Percentiles rank a stretch among this genome's conserved stretches.
phyloP scores from a whole-genome alignment of 2,888 invertebrate genomes.

The Amiota communis region DNA sequence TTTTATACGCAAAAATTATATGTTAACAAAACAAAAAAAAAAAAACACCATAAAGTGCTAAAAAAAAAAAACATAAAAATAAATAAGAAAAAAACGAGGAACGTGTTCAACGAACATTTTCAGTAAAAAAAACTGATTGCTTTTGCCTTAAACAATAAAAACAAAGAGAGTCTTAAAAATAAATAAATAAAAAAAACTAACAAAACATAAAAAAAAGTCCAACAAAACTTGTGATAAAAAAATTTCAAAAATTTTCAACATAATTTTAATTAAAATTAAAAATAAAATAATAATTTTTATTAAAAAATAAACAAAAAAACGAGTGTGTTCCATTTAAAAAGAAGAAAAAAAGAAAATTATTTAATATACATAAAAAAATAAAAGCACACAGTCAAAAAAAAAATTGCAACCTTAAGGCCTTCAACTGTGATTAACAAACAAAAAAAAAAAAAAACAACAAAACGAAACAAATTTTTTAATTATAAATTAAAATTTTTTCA shows the following conservation, averaged over 20 bases:
- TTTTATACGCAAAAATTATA: not conserved
- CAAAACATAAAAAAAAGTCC: conserved; percentile 12
- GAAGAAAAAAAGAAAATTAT: conserved; percentile 41
- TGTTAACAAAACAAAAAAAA: conserved; percentile 32
- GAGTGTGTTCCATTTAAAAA: not conserved
- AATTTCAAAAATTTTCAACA: no score
- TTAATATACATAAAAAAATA: conserved; percentile 25
- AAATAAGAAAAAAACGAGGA: not conserved
- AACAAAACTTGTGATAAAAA: conserved; percentile 29
- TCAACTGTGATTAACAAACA: conserved; percentile 59
- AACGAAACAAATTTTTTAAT: conserved; percentile 6
- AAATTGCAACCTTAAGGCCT: conserved; percentile 65
- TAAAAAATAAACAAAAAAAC: conserved; percentile 15
- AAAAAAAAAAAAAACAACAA: conserved; percentile 35
- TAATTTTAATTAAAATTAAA: conserved; percentile 17
- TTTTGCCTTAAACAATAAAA: conserved; percentile 53
- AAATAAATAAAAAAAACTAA: not conserved
- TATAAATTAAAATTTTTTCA: conserved; percentile 11
- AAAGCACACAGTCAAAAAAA: conserved; percentile 49
- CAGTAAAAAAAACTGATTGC: conserved; percentile 8
- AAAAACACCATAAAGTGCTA: conserved; percentile 44
- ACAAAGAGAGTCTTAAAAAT: no score
- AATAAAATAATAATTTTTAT: conserved; percentile 15
- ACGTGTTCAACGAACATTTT: not conserved
- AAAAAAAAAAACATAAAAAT: conserved; percentile 17